phyloP scores from a whole-genome alignment of 2,113 vertebrate genomes.

The Fregetta grallaria region DNA sequence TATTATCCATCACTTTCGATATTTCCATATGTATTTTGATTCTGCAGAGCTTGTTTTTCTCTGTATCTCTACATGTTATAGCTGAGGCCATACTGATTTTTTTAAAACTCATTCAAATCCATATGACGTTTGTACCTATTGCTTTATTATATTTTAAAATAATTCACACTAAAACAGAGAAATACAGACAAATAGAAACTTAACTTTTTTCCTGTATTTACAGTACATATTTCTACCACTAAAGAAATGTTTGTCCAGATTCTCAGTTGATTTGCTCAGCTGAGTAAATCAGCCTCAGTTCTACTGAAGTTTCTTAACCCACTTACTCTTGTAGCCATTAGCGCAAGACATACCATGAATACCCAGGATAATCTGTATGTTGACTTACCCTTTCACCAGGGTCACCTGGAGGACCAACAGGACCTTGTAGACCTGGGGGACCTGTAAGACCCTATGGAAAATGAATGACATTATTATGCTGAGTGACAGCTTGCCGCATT shows the following conservation, averaged over 20 bases:
- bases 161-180: neutral
- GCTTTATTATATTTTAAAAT: neutral
- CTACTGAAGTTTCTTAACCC: neutral
- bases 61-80: neutral
- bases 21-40: neutral
- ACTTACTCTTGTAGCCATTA: neutral
- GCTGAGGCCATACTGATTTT: neutral
- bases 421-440: conserved; percentile 89
- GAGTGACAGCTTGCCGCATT: neutral
- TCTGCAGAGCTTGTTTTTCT: neutral
- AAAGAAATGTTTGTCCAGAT: neutral
- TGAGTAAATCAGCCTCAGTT: neutral
- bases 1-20: neutral
- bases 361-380: neutral
- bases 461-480: neutral
- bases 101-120: neutral
- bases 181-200: neutral
- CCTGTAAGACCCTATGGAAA: conserved; percentile 89
- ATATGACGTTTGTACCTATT: neutral
- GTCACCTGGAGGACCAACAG: conserved; percentile 89
- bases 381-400: conserved; percentile 92
- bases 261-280: neutral
- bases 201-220: neutral
- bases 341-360: neutral
- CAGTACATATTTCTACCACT: neutral